phyloP scores from a whole-genome alignment of 2,113 vertebrate species.

The Tachysurus vachellii region DNA sequence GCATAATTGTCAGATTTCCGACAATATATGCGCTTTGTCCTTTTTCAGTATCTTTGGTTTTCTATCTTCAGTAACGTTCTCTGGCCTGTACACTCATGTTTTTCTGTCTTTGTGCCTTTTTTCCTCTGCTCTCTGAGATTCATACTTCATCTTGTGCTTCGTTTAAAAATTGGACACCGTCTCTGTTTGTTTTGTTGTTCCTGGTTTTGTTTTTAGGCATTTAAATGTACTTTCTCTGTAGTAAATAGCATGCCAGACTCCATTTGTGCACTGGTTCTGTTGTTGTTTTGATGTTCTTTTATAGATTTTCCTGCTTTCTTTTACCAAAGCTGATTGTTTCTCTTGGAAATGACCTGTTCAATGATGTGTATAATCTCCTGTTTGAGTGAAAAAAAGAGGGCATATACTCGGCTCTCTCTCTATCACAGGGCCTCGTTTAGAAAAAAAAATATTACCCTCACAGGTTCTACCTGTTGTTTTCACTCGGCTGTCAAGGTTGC shows the following conservation, averaged over 20 bases:
- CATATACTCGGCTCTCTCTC: not conserved
- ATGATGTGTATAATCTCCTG: not conserved
- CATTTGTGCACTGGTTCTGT: conserved; percentile 32
- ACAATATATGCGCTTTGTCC: conserved; percentile 39
- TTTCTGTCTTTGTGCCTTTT: conserved; percentile 7
- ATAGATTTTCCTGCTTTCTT: conserved; percentile 36
- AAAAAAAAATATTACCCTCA: not conserved
- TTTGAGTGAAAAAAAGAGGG: not conserved
- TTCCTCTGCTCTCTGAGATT: conserved; percentile 1
- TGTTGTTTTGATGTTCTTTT: conserved; percentile 47
- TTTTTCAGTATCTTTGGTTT: conserved; percentile 9
- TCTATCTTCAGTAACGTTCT: conserved; percentile 40
- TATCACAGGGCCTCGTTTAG: not conserved
- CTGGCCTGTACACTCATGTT: not conserved
- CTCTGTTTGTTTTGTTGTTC: conserved; percentile 43
- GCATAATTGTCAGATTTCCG: not conserved
- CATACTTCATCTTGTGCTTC: conserved; percentile 27
- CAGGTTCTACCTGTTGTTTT: not conserved
- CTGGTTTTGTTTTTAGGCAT: conserved; percentile 25
- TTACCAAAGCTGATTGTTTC: conserved; percentile 42
- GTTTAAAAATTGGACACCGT: conserved; percentile 30
- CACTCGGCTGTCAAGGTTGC: not conserved
- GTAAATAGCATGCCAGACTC: conserved; percentile 45
- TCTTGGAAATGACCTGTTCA: conserved; percentile 47
- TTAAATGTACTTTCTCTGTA: not conserved